Conservation (phyloP, 2,888 invertebrate genomes). For the Dasypolia templi region DNA sequence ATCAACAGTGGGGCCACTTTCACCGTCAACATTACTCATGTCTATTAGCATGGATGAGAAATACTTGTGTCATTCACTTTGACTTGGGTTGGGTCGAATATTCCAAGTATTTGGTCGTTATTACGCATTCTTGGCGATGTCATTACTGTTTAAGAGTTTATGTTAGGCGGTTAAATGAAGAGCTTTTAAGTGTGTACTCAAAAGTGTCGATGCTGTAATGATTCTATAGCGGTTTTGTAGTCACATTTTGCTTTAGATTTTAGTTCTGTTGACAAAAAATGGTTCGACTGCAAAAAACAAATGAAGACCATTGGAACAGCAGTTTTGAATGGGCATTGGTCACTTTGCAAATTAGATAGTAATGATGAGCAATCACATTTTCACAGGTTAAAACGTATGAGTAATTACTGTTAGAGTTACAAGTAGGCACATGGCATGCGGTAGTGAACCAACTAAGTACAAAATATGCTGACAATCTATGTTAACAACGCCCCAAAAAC, state of each 20-base stretch:
- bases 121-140: slow-evolving; percentile 46
- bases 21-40: slow-evolving; percentile 79
- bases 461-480: neutral
- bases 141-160: slow-evolving; percentile 21
- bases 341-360: slow-evolving; percentile 14
- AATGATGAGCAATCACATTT: slow-evolving; percentile 41
- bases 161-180: slow-evolving; percentile 2
- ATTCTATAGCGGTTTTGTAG: neutral
- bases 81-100: slow-evolving; percentile 59
- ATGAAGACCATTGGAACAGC: slow-evolving; percentile 4
- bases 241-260: neutral
- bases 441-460: neutral
- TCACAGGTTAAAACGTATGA: slow-evolving; percentile 27
- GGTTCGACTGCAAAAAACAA: neutral
- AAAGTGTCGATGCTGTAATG: neutral
- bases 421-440: neutral
- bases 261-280: slow-evolving; percentile 6
- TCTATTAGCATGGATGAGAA: slow-evolving; percentile 66
- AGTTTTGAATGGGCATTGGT: slow-evolving; percentile 29
- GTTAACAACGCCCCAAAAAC: neutral
- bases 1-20: slow-evolving; percentile 76
- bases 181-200: slow-evolving; percentile 1
- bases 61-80: slow-evolving; percentile 66
- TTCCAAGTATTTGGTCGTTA: slow-evolving; percentile 47
- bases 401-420: slow-evolving; percentile 28